phyloP scores from a whole-genome alignment of 2,888 invertebrate species.

The Luperina nickerlii region DNA sequence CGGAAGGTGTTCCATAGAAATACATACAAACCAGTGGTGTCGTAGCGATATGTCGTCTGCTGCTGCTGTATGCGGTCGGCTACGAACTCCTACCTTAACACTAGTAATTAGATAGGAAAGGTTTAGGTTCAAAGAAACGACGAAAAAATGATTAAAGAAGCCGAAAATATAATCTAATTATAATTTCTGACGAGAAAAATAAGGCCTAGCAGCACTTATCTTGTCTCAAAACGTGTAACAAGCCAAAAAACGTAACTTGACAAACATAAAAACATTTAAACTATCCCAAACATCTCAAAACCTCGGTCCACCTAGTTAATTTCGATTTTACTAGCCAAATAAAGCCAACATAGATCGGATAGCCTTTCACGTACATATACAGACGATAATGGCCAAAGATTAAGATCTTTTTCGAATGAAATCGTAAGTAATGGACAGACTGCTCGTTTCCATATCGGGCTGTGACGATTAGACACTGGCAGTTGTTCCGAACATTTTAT shows the following conservation, averaged over 20 bases:
- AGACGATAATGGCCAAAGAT: slow-evolving; percentile 86
- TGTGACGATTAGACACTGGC: slow-evolving; percentile 70
- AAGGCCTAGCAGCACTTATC: slow-evolving; percentile 4
- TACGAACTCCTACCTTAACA: background rate
- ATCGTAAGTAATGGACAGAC: slow-evolving; percentile 82
- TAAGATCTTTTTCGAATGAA: slow-evolving; percentile 86
- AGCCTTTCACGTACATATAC: slow-evolving; percentile 83
- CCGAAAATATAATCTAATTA: slow-evolving; percentile 10
- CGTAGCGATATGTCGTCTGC: no score
- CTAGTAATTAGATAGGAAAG: background rate
- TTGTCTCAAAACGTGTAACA: background rate
- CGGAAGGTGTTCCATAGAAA: no score
- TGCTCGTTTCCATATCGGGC: slow-evolving; percentile 75
- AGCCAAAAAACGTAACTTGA: slow-evolving; percentile 31
- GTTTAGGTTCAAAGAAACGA: background rate
- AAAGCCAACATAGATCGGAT: slow-evolving; percentile 80
- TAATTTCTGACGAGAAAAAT: background rate
- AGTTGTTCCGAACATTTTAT: slow-evolving; percentile 59
- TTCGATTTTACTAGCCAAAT: slow-evolving; percentile 83
- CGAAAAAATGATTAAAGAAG: slow-evolving; percentile 11
- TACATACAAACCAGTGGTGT: no score
- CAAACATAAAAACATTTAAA: slow-evolving; percentile 50
- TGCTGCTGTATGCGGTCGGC: no score
- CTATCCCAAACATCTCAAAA: slow-evolving; percentile 62
- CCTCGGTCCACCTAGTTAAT: slow-evolving; percentile 65